Conservation (phyloP, 2,888 invertebrate genomes). For the Spodoptera picta region DNA sequence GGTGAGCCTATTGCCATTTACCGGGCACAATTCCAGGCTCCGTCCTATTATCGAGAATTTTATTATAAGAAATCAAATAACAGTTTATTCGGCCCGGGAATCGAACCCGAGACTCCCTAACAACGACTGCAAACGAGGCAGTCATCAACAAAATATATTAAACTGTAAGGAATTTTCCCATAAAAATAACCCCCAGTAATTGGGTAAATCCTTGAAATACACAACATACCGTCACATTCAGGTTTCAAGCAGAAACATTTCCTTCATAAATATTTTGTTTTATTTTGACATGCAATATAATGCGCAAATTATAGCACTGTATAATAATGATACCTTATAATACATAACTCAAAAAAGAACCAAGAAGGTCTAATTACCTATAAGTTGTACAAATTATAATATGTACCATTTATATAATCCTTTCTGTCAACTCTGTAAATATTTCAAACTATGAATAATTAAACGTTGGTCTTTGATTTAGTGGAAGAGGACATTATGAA, state of each 20-base stretch:
- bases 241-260: constrained; percentile 8
- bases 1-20: too few species aligned
- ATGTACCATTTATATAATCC: not conserved
- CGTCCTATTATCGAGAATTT: too few species aligned
- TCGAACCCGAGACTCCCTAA: too few species aligned
- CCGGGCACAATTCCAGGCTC: too few species aligned
- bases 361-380: not conserved
- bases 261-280: constrained; percentile 22
- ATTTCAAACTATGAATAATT: constrained; percentile 23
- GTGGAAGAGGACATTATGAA: not conserved
- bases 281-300: constrained; percentile 14
- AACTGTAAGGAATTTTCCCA: constrained; percentile 7
- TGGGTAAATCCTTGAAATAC: constrained; percentile 21
- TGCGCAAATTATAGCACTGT: constrained; percentile 12
- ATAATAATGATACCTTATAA: not conserved
- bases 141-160: too few species aligned
- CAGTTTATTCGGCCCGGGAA: too few species aligned
- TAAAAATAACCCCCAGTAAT: constrained; percentile 41
- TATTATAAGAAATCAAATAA: too few species aligned
- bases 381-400: not conserved
- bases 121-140: too few species aligned
- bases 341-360: constrained; percentile 1
- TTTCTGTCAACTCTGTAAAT: constrained; percentile 10
- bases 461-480: constrained; percentile 12
- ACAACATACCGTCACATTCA: constrained; percentile 6